Conservation (phyloP, 1,140 invertebrate species). For the Magallana ariakensis region DNA sequence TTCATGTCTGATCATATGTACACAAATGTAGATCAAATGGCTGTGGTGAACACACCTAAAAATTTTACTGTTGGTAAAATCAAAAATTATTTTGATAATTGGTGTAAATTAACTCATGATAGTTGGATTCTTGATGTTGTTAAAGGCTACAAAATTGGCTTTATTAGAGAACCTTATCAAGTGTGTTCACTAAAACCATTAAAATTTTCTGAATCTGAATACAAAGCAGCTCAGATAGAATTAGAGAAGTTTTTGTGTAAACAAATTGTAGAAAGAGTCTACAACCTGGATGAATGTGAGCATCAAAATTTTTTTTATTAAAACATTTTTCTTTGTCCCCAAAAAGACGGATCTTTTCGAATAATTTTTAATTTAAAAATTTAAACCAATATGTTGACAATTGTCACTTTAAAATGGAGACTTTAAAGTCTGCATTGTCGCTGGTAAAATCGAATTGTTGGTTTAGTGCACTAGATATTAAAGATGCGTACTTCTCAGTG, state of each 20-base stretch:
- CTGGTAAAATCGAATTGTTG: too few species aligned
- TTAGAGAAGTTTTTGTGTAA: background rate
- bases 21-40: background rate
- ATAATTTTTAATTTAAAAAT: background rate
- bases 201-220: background rate
- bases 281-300: too few species aligned
- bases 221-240: background rate
- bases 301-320: background rate
- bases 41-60: background rate
- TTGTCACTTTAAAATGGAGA: background rate
- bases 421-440: too few species aligned
- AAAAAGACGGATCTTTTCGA: background rate
- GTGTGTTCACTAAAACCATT: background rate
- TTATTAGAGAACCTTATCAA: background rate
- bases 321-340: background rate
- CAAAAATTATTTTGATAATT: background rate
- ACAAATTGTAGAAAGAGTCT: background rate
- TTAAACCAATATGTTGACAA: background rate
- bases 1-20: background rate
- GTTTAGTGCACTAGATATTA: background rate
- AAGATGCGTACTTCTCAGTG: background rate
- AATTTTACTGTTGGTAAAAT: constrained; percentile 4
- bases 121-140: constrained; percentile 19
- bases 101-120: constrained; percentile 8
- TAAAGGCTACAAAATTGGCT: background rate